Percentiles rank a stretch among this genome's conserved stretches.
These are phyloP conservation scores for Eubucco bourcierii DNA, from an alignment of 2,113 vertebrate species.

Conservation along the genomic window DNA sequence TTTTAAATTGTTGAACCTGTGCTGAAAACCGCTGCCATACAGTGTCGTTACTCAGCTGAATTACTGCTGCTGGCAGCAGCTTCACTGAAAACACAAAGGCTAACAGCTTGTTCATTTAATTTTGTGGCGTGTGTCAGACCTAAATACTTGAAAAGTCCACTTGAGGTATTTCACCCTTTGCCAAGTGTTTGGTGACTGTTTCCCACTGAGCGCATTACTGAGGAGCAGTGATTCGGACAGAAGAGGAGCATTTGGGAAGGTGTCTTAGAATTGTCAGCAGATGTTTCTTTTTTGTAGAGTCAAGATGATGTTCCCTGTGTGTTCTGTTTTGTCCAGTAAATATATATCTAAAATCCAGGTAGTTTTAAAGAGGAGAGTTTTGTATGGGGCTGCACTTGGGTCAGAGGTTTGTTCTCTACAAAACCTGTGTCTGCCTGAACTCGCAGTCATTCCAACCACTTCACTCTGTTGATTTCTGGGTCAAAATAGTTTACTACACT, in stretches of 20 bases:
- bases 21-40: background rate
- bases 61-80: no score
- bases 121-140: no score
- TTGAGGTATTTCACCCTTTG: no score
- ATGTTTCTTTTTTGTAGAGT: background rate
- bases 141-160: no score
- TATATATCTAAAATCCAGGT: slow-evolving; percentile 57
- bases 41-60: background rate
- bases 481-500: slow-evolving; percentile 32
- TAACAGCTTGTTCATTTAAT: no score
- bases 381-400: background rate
- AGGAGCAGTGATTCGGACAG: background rate
- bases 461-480: slow-evolving; percentile 43
- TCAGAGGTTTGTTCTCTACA: slow-evolving; percentile 70
- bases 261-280: background rate
- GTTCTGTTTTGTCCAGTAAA: slow-evolving; percentile 12
- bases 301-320: background rate
- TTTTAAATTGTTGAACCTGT: background rate
- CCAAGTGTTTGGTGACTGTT: no score
- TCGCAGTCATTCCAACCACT: slow-evolving; percentile 55
- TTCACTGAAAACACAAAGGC: no score
- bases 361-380: slow-evolving; percentile 22
- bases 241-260: background rate
- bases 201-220: background rate
- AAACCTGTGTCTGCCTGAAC: slow-evolving; percentile 62